Percentiles rank a stretch among this genome's conserved stretches.
Conservation (phyloP, 2,888 invertebrate species). For the Steinernema carpocapsae region DNA sequence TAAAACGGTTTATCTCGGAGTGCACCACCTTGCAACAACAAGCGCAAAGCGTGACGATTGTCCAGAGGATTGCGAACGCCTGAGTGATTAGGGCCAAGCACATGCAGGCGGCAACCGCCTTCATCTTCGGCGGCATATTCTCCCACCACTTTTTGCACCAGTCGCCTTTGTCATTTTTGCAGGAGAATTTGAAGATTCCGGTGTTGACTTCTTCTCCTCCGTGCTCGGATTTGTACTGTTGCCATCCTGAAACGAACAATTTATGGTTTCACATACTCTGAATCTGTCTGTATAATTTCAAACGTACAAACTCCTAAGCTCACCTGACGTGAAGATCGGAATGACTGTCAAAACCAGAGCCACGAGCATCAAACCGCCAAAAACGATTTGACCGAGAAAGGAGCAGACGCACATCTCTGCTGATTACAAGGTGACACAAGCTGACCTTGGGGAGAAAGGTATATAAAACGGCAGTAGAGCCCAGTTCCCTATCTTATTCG, state of each 20-base stretch:
- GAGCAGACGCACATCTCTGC: conserved; percentile 22
- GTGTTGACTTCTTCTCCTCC: background rate
- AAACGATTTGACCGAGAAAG: conserved; percentile 19
- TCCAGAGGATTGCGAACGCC: background rate
- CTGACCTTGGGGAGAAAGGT: no score
- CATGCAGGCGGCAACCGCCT: conserved; percentile 21
- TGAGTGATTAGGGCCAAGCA: conserved; percentile 7
- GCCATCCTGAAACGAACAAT: background rate
- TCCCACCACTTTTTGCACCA: conserved; percentile 17
- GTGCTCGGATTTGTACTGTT: background rate
- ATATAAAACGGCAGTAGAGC: no score
- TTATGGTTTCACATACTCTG: background rate
- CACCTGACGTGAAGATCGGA: conserved; percentile 14
- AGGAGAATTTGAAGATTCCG: background rate
- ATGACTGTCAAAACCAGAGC: conserved; percentile 1
- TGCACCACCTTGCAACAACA: conserved; percentile 29
- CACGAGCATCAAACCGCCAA: background rate
- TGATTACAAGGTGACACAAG: background rate
- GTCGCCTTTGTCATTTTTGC: background rate
- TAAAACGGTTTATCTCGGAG: no score
- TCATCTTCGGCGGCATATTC: background rate
- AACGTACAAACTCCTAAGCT: background rate
- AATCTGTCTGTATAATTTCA: background rate
- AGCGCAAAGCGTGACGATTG: conserved; percentile 9
- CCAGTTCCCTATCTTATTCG: no score